phyloP scores from a whole-genome alignment of 2,888 invertebrate species.

The Callyntrura sp. region DNA sequence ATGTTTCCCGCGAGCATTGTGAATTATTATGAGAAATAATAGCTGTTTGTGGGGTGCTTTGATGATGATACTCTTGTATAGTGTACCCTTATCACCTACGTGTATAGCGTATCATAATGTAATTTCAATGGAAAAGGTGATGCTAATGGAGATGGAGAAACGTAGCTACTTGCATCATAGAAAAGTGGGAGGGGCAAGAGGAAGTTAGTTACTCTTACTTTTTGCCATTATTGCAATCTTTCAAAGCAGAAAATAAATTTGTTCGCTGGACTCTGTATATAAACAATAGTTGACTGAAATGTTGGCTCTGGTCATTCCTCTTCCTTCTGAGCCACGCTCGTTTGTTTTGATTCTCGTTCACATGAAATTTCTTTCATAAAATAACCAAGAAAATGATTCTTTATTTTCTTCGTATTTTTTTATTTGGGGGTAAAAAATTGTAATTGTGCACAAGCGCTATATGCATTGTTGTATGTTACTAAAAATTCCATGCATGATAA shows the following conservation, averaged over 20 bases:
- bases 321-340: no score
- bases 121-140: slow-evolving; percentile 51
- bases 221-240: slow-evolving; percentile 22
- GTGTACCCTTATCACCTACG: neutral
- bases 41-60: slow-evolving; percentile 12
- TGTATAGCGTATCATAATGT: slow-evolving; percentile 8
- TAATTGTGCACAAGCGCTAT: neutral
- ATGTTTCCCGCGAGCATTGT: neutral
- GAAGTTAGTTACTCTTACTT: slow-evolving; percentile 61
- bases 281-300: neutral
- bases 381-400: no score
- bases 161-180: slow-evolving; percentile 52
- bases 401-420: no score
- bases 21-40: slow-evolving; percentile 23
- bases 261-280: slow-evolving; percentile 29
- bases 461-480: no score
- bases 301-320: neutral
- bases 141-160: slow-evolving; percentile 56
- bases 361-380: no score
- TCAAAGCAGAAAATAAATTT: slow-evolving; percentile 53
- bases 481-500: slow-evolving; percentile 7
- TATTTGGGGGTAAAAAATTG: no score
- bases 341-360: no score
- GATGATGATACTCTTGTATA: neutral
- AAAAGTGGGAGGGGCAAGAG: slow-evolving; percentile 41